Conservation (phyloP, 2,113 vertebrate species). For the Gallinago paraguaiae region DNA sequence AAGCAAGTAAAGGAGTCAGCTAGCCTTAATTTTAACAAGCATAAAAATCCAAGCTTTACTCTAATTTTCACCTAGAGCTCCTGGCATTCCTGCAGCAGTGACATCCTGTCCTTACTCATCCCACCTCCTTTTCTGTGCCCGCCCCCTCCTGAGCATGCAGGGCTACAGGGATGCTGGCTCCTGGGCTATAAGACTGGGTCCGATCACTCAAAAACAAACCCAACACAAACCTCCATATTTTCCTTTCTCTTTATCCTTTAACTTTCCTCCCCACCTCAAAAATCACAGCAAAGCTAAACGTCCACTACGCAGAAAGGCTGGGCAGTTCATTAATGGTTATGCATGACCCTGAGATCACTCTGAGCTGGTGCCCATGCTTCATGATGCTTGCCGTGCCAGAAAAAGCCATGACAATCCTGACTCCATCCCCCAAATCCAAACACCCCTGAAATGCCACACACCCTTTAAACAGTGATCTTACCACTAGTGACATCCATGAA, state of each 20-base stretch:
- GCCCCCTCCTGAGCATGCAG: background rate
- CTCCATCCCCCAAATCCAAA: background rate
- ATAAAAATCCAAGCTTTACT: background rate
- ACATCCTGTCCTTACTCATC: background rate
- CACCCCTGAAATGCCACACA: background rate
- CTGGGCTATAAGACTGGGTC: background rate
- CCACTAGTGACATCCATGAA: background rate
- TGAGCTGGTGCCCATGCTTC: background rate
- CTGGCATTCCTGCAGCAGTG: fast-evolving
- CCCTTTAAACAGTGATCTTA: background rate
- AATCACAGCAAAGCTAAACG: background rate
- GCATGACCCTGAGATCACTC: background rate
- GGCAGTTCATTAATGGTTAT: background rate
- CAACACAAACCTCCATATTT: background rate
- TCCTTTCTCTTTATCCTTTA: background rate
- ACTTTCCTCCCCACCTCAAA: background rate
- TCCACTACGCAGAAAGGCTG: background rate
- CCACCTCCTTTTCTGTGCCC: background rate
- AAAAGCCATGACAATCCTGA: background rate
- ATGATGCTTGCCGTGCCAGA: fast-evolving
- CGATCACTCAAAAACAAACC: background rate
- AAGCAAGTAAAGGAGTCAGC: background rate
- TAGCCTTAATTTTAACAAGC: background rate
- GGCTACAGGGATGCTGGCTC: fast-evolving
- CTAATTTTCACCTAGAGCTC: background rate